Conservation (phyloP, 2,888 invertebrate species). For the Agapostemon virescens region DNA sequence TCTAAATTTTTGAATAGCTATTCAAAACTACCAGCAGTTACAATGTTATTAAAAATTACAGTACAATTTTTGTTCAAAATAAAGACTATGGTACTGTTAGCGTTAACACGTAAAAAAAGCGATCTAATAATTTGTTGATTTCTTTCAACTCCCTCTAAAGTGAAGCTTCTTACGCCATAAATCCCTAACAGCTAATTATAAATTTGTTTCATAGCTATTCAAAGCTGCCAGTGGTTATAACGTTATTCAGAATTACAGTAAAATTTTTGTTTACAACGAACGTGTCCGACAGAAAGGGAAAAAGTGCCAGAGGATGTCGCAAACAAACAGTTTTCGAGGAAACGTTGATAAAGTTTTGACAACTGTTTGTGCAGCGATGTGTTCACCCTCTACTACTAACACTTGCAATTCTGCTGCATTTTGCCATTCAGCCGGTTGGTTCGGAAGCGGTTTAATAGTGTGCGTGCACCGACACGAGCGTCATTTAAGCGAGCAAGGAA, state of each 20-base stretch:
- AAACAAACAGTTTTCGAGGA: constrained; percentile 7
- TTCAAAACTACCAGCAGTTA: background rate
- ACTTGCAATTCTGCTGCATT: background rate
- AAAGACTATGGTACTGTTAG: no score
- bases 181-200: no score
- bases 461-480: background rate
- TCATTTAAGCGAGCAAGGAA: background rate
- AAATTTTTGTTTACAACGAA: background rate
- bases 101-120: no score
- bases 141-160: no score
- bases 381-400: background rate
- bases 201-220: no score
- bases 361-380: background rate
- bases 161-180: no score
- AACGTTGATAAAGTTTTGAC: background rate
- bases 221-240: background rate
- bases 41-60: background rate
- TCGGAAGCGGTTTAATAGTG: background rate
- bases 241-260: background rate
- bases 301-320: background rate
- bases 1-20: no score
- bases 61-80: background rate
- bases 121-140: no score
- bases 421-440: background rate
- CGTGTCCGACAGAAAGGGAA: background rate